Evolutionary conservation across 2,888 invertebrate species (phyloP).

Genomic region (Lottia gigantea): DNA sequence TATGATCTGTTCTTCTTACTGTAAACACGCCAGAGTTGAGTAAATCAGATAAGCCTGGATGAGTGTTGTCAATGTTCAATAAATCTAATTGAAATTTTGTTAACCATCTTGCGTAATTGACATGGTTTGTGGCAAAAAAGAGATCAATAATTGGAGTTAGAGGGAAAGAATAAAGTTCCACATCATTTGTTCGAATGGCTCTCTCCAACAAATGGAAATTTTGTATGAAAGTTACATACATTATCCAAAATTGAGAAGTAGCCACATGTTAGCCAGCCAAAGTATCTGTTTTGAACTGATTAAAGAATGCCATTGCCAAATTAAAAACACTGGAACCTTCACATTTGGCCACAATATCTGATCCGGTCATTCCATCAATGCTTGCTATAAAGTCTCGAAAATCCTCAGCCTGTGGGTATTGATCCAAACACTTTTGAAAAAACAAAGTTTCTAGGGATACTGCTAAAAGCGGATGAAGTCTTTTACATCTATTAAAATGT

Average conservation of each 20-base stretch:
- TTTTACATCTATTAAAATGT: slow-evolving; percentile 36
- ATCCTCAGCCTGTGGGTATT: too few relatives aligned
- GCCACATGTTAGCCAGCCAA: slow-evolving; percentile 26
- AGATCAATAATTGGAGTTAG: slow-evolving; percentile 24
- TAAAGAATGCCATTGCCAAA: too few relatives aligned
- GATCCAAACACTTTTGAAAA: too few relatives aligned
- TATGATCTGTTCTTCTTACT: too few relatives aligned
- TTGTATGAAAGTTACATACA: slow-evolving; percentile 28
- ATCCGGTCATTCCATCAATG: too few relatives aligned
- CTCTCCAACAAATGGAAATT: slow-evolving; percentile 14
- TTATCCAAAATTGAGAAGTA: slow-evolving; percentile 34
- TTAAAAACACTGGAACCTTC: too few relatives aligned
- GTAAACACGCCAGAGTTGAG: too few relatives aligned
- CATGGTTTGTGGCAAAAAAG: slow-evolving; percentile 33
- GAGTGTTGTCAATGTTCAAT: slow-evolving; percentile 25
- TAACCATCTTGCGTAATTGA: slow-evolving; percentile 38
- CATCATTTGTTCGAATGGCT: slow-evolving; percentile 30
- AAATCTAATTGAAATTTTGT: slow-evolving; percentile 32
- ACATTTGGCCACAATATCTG: too few relatives aligned
- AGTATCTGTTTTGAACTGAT: too few relatives aligned
- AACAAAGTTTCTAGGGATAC: slow-evolving; percentile 24
- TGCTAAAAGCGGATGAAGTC: slow-evolving; percentile 33
- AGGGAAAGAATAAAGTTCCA: slow-evolving; percentile 13
- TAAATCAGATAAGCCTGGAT: not conserved
- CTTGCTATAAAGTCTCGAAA: too few relatives aligned